Percentiles rank a stretch among this genome's conserved stretches.
phyloP scores from a whole-genome alignment of 2,797 vertebrate species.

The Hybognathus amarus region DNA sequence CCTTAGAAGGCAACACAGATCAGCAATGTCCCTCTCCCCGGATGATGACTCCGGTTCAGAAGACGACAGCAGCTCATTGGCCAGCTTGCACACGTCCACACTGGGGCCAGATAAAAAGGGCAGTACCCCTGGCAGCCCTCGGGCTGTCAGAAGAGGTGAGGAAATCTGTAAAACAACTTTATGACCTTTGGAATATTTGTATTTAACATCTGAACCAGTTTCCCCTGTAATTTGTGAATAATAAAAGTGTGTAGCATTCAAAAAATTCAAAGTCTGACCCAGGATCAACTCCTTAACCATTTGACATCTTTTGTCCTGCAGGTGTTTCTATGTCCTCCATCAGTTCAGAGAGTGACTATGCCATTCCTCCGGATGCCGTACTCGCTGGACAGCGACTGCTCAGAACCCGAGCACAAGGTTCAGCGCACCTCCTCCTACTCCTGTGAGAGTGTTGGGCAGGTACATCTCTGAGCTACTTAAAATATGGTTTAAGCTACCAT shows the following conservation, averaged over 20 bases:
- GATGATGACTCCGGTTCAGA: conserved; percentile 95
- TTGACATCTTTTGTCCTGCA: conserved; percentile 58
- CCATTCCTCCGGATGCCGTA: conserved; percentile 94
- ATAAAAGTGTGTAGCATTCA: not conserved
- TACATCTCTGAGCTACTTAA: conserved; percentile 70
- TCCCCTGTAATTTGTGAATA: not conserved
- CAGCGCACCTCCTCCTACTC: conserved; percentile 93
- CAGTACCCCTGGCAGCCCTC: conserved; percentile 88
- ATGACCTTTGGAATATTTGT: not conserved
- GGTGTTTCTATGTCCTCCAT: conserved; percentile 95
- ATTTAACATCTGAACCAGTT: not conserved
- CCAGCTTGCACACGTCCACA: conserved; percentile 85
- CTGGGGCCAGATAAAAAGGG: conserved; percentile 84
- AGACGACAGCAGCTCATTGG: conserved; percentile 92
- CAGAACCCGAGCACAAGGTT: conserved; percentile 94
- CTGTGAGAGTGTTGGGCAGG: conserved; percentile 81
- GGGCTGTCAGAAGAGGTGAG: conserved; percentile 91
- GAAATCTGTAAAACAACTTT: not conserved
- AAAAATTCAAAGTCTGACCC: not conserved
- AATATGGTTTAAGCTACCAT: too few relatives aligned
- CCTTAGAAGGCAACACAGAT: conserved; percentile 92
- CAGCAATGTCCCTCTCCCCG: conserved; percentile 87
- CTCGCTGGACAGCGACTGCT: conserved; percentile 92
- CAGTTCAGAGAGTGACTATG: conserved; percentile 95
- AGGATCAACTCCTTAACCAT: not conserved